Evolutionary conservation across 2,888 invertebrate species (phyloP).

Genomic region (Drosophila maculinotata): DNA sequence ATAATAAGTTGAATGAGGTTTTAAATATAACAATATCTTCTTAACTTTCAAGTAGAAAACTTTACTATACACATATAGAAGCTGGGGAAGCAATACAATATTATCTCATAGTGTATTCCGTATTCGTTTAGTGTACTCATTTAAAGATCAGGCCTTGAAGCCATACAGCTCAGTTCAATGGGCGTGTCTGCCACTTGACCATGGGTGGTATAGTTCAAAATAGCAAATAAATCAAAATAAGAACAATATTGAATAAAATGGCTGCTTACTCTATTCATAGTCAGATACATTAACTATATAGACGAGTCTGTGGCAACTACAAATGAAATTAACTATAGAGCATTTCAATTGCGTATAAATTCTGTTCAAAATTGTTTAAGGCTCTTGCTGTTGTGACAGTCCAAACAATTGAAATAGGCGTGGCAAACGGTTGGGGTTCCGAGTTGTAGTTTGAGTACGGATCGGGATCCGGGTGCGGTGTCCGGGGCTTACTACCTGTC

Average conservation of each 20-base stretch:
- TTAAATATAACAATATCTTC: no score
- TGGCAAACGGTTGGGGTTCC: constrained; percentile 28
- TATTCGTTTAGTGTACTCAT: constrained; percentile 6
- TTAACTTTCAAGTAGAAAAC: no score
- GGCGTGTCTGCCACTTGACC: constrained; percentile 47
- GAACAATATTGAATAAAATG: constrained; percentile 20
- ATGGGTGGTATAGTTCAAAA: constrained; percentile 23
- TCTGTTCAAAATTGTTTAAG: constrained; percentile 9
- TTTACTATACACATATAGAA: no score
- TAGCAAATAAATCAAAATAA: neutral
- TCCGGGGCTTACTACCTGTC: constrained; percentile 19
- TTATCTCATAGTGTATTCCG: constrained; percentile 11
- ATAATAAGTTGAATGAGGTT: neutral
- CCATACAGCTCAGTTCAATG: constrained; percentile 29
- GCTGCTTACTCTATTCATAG: neutral
- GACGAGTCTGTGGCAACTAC: neutral
- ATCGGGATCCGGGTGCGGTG: neutral
- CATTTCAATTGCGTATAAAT: constrained; percentile 5
- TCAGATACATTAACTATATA: constrained; percentile 2
- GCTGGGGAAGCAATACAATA: no score
- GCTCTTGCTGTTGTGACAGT: constrained; percentile 46
- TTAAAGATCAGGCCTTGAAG: constrained; percentile 13
- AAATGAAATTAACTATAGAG: constrained; percentile 5
- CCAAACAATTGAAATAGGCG: constrained; percentile 56
- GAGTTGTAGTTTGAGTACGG: neutral